phyloP scores from a whole-genome alignment of 2,888 invertebrate genomes.

The Campopleginae sp. region DNA sequence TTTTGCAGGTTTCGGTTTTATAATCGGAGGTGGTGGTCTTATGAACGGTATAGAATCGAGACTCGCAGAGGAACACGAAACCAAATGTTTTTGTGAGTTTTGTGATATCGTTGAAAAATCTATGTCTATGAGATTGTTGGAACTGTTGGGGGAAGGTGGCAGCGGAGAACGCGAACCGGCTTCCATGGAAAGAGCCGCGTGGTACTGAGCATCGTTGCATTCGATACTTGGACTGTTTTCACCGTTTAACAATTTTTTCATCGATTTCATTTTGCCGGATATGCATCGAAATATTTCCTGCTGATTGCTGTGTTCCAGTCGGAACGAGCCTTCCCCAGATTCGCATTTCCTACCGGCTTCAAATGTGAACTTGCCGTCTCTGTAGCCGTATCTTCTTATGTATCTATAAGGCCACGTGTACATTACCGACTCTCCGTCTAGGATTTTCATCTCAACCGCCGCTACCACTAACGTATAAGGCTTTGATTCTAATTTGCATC shows the following conservation, averaged over 20 bases:
- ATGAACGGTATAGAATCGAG: conserved; percentile 73
- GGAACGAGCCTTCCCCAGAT: conserved; percentile 93
- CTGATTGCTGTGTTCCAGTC: conserved; percentile 92
- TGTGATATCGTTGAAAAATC: conserved; percentile 83
- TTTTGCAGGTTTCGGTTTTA: conserved; percentile 87
- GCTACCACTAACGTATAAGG: conserved; percentile 91
- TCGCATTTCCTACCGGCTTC: conserved; percentile 95
- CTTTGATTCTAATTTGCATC: conserved; percentile 90
- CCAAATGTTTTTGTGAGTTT: conserved; percentile 77
- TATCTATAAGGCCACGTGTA: conserved; percentile 94
- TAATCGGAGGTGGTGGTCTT: conserved; percentile 86
- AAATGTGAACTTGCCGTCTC: conserved; percentile 94
- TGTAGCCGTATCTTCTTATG: conserved; percentile 93
- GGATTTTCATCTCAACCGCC: conserved; percentile 90
- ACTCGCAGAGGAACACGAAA: conserved; percentile 70
- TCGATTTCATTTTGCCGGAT: conserved; percentile 93
- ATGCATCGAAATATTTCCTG: conserved; percentile 93
- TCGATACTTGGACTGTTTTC: conserved; percentile 87
- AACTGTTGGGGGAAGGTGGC: conserved; percentile 88
- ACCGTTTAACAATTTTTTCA: conserved; percentile 92
- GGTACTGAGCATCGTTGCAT: conserved; percentile 91
- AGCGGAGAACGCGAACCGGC: conserved; percentile 93
- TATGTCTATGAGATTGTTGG: conserved; percentile 84
- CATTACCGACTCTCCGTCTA: conserved; percentile 88
- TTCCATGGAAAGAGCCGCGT: conserved; percentile 91